A percentile compares a stretch with the other conserved stretches of the same genome.
These are phyloP conservation scores for Spatula versicolor DNA, from an alignment of 2,797 vertebrate genomes.

Conservation along the genomic window DNA sequence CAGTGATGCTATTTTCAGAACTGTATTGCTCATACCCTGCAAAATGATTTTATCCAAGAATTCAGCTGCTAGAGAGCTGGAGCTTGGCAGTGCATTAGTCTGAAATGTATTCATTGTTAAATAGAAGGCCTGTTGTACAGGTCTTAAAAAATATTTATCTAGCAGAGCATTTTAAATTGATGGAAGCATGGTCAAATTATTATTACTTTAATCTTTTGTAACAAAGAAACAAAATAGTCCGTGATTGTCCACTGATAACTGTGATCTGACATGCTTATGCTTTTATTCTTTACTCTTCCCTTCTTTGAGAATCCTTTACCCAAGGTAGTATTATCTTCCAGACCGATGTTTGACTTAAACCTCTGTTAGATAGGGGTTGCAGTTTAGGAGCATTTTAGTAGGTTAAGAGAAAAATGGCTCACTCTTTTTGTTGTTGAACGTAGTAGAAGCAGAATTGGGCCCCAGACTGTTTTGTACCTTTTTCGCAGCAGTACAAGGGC, in stretches of 20 bases:
- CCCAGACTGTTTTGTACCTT: neutral
- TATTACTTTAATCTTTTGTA: conserved; percentile 11
- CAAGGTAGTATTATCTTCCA: neutral
- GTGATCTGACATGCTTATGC: neutral
- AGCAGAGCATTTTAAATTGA: conserved; percentile 36
- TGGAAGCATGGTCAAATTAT: conserved; percentile 1
- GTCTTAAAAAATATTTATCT: conserved; percentile 61
- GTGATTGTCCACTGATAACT: neutral
- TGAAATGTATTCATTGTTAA: conserved; percentile 54
- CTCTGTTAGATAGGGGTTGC: neutral
- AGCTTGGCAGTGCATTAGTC: conserved; percentile 32
- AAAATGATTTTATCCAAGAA: conserved; percentile 69
- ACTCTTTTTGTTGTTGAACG: neutral
- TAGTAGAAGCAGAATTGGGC: neutral
- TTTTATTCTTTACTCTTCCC: neutral
- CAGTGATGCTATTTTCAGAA: conserved; percentile 69
- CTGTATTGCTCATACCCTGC: conserved; percentile 65
- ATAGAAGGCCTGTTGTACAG: conserved; percentile 22
- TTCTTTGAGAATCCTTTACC: neutral
- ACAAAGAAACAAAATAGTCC: neutral
- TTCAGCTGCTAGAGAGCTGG: conserved; percentile 61
- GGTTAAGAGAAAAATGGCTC: neutral
- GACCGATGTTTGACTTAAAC: neutral
- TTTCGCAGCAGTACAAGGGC: neutral
- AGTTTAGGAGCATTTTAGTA: neutral